A percentile compares a stretch with the other conserved stretches of the same genome.
These are phyloP conservation scores for Istiophorus platypterus DNA, from an alignment of 2,113 vertebrate species.

Conservation along the genomic window DNA sequence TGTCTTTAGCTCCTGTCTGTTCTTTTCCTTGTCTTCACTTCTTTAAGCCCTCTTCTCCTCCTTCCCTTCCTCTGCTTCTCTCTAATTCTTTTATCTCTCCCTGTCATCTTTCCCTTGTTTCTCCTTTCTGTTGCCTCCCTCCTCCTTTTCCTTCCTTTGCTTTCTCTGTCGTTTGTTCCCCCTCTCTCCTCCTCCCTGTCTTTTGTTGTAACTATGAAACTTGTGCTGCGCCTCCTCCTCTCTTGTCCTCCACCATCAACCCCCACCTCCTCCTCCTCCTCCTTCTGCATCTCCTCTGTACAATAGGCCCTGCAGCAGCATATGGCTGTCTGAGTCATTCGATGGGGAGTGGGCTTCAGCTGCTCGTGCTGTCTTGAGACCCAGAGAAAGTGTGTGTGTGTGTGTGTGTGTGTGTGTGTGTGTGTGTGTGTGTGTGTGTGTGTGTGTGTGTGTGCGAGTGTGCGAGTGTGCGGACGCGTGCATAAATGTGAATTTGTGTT, in stretches of 20 bases:
- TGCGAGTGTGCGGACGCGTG: conserved; percentile 4
- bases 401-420: conserved; percentile 21
- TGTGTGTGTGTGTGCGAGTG: conserved; percentile 15
- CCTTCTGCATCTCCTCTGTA: conserved; percentile 61
- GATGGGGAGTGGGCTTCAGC: conserved; percentile 60
- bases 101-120: conserved; percentile 63
- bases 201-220: conserved; percentile 70
- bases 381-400: conserved; percentile 26
- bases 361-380: conserved; percentile 53
- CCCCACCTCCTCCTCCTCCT: conserved; percentile 44
- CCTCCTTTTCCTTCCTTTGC: conserved; percentile 54
- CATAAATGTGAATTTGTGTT: conserved; percentile 36
- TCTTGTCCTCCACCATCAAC: conserved; percentile 52
- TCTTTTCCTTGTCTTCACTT: conserved; percentile 14
- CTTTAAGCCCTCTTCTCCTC: conserved; percentile 27
- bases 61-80: conserved; percentile 28
- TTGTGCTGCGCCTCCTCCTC: conserved; percentile 56
- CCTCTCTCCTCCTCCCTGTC: conserved; percentile 53
- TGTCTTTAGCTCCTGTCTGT: background rate
- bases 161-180: conserved; percentile 38
- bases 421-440: conserved; percentile 9
- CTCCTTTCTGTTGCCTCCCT: conserved; percentile 62
- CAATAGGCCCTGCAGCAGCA: conserved; percentile 71
- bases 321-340: conserved; percentile 76
- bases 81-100: conserved; percentile 40